phyloP scores from a whole-genome alignment of 1,140 invertebrate genomes.

The Micrasema minimum region DNA sequence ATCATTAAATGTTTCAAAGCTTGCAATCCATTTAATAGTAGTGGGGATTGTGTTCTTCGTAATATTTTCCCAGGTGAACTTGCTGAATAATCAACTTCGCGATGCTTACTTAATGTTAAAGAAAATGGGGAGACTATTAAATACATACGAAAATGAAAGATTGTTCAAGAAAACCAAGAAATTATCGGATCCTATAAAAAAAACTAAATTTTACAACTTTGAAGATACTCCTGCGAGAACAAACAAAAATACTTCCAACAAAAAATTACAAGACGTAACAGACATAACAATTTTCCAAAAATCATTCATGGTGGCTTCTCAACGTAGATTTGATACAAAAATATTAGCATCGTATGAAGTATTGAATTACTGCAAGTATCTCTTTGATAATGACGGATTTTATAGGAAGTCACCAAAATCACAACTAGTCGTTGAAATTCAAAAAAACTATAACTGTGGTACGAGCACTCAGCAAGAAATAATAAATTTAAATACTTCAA shows the following conservation, averaged over 20 bases:
- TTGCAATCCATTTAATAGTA: too few relatives aligned
- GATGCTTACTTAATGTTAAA: too few relatives aligned
- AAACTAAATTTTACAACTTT: not conserved
- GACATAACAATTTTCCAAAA: slow-evolving; percentile 6
- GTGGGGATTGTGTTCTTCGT: too few relatives aligned
- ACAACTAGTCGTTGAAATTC: not conserved
- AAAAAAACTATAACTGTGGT: not conserved
- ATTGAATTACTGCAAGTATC: slow-evolving; percentile 2
- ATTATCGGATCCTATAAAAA: not conserved
- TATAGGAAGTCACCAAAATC: slow-evolving; percentile 7
- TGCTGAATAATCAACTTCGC: too few relatives aligned
- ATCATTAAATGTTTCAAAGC: too few relatives aligned
- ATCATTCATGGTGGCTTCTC: slow-evolving; percentile 3
- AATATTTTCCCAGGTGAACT: too few relatives aligned
- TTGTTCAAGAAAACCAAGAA: slow-evolving; percentile 1
- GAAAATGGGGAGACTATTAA: too few relatives aligned
- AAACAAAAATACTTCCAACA: slow-evolving; percentile 2
- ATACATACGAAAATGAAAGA: not conserved
- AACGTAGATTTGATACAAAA: slow-evolving; percentile 6
- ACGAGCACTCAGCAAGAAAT: not conserved
- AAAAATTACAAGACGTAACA: not conserved
- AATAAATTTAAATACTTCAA: slow-evolving; percentile 2
- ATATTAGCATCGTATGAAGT: slow-evolving; percentile 8
- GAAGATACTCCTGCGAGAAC: not conserved
- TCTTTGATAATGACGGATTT: slow-evolving; percentile 8